Base-by-base conservation (phyloP, 2,888 invertebrate genomes). In the Leucophenga maculata region DNA sequence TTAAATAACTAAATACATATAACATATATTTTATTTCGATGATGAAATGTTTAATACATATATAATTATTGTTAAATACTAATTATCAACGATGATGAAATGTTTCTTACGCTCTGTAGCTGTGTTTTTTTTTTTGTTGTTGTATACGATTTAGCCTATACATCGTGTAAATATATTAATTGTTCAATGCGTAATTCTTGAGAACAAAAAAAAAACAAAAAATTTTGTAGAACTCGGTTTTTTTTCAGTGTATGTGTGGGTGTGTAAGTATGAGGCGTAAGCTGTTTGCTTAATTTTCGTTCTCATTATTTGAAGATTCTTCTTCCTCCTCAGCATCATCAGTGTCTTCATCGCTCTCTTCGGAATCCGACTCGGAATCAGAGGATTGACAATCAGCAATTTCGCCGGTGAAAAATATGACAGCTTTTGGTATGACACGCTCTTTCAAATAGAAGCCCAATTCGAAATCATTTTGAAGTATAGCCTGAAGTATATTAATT, bases 401-500 rank as follows among this genome's bases (percentile, higher is more conserved):
- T 87, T 94, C 94, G 81, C 99, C 99, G 67, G 99, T 99, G 90
- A 94, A 99, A 87, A 96, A 98, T 44, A 99, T 92, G 39, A 98
- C 94, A 65, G 99, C 98, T 84, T 96, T 93, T 1, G 98, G 97
- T 57, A 99, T 94, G 67, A 99, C 94, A 68, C 97, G 93, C 89
- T 99, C 99, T 84, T 97, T 94, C 83, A 99, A 94, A 89, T 97
- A 97, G 90, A 99, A 98, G 1, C 99, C 99, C 87, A 99, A 94
- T 90, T 99, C 99, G 89, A 97, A 99, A 90, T 99, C 99, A 68
- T 94, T 94, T 73, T 87, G 83, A 22, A 87, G 72, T 62, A 84
- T 82, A 13, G 80, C 76, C 88, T 86, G 18, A 46, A 46, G 55
- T n/a, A n/a, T n/a, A n/a, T n/a, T n/a, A n/a, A n/a, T n/a, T n/a